Evolutionary conservation across 1,140 invertebrate genomes (phyloP).

Genomic region (Belonocnema kinseyi): DNA sequence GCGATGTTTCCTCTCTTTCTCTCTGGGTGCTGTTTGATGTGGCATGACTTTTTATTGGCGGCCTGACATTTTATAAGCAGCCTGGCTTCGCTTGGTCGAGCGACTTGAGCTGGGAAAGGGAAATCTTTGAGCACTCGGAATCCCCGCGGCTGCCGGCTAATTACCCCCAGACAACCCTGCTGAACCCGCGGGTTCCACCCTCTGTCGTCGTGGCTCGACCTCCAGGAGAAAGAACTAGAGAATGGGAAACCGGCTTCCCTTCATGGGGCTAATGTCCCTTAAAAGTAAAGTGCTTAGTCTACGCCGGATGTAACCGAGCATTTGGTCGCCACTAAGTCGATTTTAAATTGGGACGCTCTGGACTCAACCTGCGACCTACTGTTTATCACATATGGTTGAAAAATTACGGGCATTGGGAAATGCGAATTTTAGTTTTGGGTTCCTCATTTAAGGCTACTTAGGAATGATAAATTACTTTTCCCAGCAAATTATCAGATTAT

Average conservation of each 20-base stretch:
- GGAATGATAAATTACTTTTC: no score
- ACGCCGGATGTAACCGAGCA: slow-evolving; percentile 43
- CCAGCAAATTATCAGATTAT: no score
- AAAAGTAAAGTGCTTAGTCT: slow-evolving; percentile 53
- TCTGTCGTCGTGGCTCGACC: slow-evolving; percentile 47
- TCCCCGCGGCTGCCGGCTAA: slow-evolving; percentile 57
- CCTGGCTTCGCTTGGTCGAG: slow-evolving; percentile 48
- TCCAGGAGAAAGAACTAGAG: slow-evolving; percentile 49
- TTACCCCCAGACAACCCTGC: slow-evolving; percentile 60
- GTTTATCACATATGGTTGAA: neutral
- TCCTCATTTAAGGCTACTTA: no score
- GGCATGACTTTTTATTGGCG: slow-evolving; percentile 76
- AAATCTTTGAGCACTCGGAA: slow-evolving; percentile 58
- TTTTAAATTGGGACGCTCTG: slow-evolving; percentile 44
- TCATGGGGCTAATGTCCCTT: slow-evolving; percentile 58
- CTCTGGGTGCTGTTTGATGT: slow-evolving; percentile 65
- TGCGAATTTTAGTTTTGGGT: no score
- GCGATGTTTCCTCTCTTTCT: slow-evolving; percentile 49
- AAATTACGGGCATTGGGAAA: neutral
- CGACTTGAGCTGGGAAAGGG: slow-evolving; percentile 49
- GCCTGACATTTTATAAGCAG: slow-evolving; percentile 75
- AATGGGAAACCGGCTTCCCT: slow-evolving; percentile 44
- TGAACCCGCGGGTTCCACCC: slow-evolving; percentile 48
- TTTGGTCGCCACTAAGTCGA: slow-evolving; percentile 47
- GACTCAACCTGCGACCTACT: neutral